phyloP scores from a whole-genome alignment of 2,888 invertebrate genomes.

The Phasia obesa region DNA sequence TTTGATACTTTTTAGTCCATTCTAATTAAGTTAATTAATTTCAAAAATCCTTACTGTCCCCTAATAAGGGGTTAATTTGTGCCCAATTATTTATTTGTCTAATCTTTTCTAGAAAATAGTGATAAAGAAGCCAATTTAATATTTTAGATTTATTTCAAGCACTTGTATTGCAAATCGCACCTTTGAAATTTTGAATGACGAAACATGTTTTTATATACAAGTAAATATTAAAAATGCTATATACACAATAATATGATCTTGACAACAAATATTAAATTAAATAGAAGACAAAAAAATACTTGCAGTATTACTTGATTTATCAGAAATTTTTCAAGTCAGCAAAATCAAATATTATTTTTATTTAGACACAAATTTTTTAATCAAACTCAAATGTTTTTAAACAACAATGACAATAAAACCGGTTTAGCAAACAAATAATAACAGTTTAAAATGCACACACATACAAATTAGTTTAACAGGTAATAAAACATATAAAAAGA shows the following conservation, averaged over 20 bases:
- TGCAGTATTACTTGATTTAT: neutral
- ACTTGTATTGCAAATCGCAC: constrained; percentile 1
- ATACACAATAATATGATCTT: constrained; percentile 12
- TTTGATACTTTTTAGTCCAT: too few relatives aligned
- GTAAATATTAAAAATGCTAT: neutral
- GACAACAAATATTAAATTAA: constrained; percentile 54
- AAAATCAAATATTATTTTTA: constrained; percentile 23
- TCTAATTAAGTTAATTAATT: too few relatives aligned
- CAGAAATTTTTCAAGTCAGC: constrained; percentile 31
- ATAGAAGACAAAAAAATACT: constrained; percentile 7
- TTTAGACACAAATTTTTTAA: constrained; percentile 11
- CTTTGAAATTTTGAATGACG: neutral
- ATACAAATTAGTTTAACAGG: neutral
- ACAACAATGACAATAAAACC: constrained; percentile 18
- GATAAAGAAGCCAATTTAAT: too few relatives aligned
- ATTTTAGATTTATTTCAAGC: too few relatives aligned
- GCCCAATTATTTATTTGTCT: too few relatives aligned
- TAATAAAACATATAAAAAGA: neutral
- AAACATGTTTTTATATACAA: constrained; percentile 22
- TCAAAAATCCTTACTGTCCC: too few relatives aligned
- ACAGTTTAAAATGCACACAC: neutral
- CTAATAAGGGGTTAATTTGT: too few relatives aligned
- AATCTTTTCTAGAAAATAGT: too few relatives aligned
- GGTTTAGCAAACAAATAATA: constrained; percentile 20
- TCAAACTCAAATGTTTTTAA: constrained; percentile 26